These are phyloP conservation scores for Atherinosoma microstoma DNA, from an alignment of 2,797 vertebrate species.

Conservation along the genomic window DNA sequence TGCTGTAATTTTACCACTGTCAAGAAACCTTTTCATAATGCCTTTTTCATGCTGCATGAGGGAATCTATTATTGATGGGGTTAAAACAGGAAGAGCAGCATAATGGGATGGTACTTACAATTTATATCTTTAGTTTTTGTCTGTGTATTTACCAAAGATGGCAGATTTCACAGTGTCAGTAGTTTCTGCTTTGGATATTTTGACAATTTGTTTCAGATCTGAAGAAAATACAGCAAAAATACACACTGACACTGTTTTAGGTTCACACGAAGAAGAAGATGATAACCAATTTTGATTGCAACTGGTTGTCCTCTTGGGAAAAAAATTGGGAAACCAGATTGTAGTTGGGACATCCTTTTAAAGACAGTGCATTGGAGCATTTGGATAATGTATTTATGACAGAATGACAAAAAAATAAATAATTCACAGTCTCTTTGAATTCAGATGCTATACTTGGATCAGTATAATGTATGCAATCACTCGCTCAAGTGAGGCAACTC, in stretches of 20 bases:
- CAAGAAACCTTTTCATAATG: conserved; percentile 61
- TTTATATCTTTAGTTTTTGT: conserved; percentile 16
- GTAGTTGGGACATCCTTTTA: conserved; percentile 63
- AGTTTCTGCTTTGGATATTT: conserved; percentile 1
- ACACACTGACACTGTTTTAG: background rate
- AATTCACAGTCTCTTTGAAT: conserved; percentile 25
- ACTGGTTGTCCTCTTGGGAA: conserved; percentile 29
- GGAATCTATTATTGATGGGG: conserved; percentile 39
- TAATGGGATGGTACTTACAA: conserved; percentile 25
- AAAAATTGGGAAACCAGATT: conserved; percentile 29
- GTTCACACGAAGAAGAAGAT: conserved; percentile 7
- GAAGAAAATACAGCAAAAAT: conserved; percentile 8
- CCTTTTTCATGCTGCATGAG: conserved; percentile 41
- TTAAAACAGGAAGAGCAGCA: conserved; percentile 27
- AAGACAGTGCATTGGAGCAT: conserved; percentile 47
- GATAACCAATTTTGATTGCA: conserved; percentile 25
- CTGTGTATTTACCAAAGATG: conserved; percentile 15
- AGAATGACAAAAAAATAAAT: conserved; percentile 15
- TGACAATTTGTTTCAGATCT: conserved; percentile 25
- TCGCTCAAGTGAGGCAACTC: conserved; percentile 28
- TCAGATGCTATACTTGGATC: conserved; percentile 45
- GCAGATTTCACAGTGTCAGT: background rate
- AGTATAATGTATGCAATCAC: conserved; percentile 31
- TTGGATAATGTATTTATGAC: conserved; percentile 45
- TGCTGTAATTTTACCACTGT: conserved; percentile 53